Evolutionary conservation across 2,113 vertebrate species (phyloP).

Genomic region (Gymnorhina tibicen): DNA sequence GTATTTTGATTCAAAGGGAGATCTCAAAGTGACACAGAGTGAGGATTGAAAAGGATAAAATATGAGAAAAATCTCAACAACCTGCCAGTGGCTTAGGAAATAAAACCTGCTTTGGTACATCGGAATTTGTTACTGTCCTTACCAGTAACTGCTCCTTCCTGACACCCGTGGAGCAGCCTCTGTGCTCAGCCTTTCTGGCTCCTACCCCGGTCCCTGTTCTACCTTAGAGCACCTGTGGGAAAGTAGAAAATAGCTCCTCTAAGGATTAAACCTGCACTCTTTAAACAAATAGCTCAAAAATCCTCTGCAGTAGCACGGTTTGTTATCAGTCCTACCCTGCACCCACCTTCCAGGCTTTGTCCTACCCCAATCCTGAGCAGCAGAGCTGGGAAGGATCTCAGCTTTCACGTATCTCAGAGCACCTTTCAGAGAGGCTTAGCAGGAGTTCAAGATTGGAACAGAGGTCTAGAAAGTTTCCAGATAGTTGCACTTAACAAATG

Average conservation of each 20-base stretch:
- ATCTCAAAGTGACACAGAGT: not conserved
- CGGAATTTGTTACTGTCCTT: not conserved
- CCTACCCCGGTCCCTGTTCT: not conserved
- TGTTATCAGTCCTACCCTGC: not conserved
- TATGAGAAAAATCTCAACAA: not conserved
- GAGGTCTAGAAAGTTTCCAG: not conserved
- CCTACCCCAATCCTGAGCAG: not conserved
- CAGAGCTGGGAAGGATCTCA: not conserved
- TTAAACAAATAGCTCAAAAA: not conserved
- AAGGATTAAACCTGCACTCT: not conserved
- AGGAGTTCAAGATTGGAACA: rapidly evolving
- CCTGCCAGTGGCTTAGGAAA: not conserved
- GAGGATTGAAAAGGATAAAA: not conserved
- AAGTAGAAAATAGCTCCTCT: not conserved
- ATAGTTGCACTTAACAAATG: rapidly evolving
- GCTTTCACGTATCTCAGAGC: rapidly evolving
- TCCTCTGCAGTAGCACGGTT: rapidly evolving
- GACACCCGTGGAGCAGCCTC: not conserved
- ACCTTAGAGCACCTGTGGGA: rapidly evolving
- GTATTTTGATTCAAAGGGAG: not conserved
- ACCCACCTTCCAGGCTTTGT: not conserved
- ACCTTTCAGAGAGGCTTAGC: not conserved
- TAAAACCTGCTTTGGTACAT: not conserved
- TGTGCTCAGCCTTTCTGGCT: not conserved
- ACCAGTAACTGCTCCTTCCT: not conserved